A percentile compares a stretch with the other conserved stretches of the same genome.
Conservation (phyloP, 2,888 invertebrate genomes). For the Ceratothoa steindachneri region DNA sequence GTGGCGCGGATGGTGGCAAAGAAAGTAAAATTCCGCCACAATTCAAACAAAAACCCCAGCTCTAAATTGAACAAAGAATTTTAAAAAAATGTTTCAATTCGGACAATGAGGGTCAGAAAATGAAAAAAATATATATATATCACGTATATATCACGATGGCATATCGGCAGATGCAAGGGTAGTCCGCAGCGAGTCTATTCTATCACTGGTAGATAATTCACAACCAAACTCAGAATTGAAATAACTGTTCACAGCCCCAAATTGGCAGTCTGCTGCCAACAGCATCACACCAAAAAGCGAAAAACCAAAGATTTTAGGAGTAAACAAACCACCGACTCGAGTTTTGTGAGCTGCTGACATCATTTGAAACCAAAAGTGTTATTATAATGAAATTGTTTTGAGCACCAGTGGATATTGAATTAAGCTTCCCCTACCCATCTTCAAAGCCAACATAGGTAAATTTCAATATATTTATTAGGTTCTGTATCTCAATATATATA, state of each 20-base stretch:
- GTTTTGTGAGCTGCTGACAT: background rate
- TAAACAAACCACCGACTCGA: background rate
- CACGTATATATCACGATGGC: background rate
- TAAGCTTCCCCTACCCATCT: background rate
- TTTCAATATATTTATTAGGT: background rate
- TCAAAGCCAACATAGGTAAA: background rate
- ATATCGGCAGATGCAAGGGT: background rate
- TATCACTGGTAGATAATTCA: background rate
- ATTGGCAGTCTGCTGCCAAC: constrained; percentile 10
- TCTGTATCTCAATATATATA: background rate
- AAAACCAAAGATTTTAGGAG: background rate
- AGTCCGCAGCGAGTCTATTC: background rate
- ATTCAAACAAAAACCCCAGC: too few relatives aligned
- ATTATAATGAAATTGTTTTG: background rate
- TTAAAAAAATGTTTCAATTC: too few relatives aligned
- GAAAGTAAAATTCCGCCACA: too few relatives aligned
- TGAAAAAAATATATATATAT: constrained; percentile 2
- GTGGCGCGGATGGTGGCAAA: too few relatives aligned
- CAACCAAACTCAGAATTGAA: background rate
- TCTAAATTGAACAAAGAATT: too few relatives aligned
- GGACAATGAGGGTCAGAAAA: too few relatives aligned
- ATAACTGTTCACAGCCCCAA: constrained; percentile 3
- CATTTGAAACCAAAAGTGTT: background rate
- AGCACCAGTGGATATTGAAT: background rate
- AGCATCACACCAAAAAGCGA: background rate